Evolutionary conservation across 2,113 vertebrate species (phyloP), one percentile per base, ranked within the genome.

Genomic region (Meles meles): DNA sequence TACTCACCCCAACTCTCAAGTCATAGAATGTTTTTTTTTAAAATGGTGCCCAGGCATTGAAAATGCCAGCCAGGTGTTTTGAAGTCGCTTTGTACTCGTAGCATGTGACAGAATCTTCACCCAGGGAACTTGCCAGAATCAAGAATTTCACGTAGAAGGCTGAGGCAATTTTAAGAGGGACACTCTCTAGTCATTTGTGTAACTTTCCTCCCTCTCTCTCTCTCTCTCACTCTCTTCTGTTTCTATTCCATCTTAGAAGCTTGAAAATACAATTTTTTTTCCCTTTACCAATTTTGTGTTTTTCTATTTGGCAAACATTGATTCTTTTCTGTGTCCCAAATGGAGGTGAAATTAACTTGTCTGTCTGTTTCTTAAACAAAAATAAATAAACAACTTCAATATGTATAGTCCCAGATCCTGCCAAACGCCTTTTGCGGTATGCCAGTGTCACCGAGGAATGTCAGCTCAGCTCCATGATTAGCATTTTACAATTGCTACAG

Each of bases 271-370:
- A 20, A 69, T 94, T 93, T 95, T 93, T 95, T 96, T 81, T 85
- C 87, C 27, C 23, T 85, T 37, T 67, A 94, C 47, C 18, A n/a
- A 93, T 96, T 90, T 84, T 97, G 42, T 93, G 52, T 97, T 98
- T 92, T 97, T 95, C 69, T 94, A n/a, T 97, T 97, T 96, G 63
- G n/a, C 34, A 61, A 98, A 97, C 52, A 97, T 82, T 96, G 97
- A 94, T 79, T 97, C 42, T 98, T 96, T 86, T 96, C 69, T 98
- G 86, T 71, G n/a, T 97, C 91, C 29, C 71, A 94, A 52, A 72
- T 96, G 81, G 91, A 96, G 97, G 94, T 91, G 76, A 97, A 97
- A 96, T 94, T 97, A 97, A 98, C 69, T 96, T 93, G 91, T 55
- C 9, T 74, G 67, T 90, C 92, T 96, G 42, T 89, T 98, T 97